A percentile compares a stretch with the other conserved stretches of the same genome.
Evolutionary conservation across 2,888 invertebrate species (phyloP).

Genomic region (Drosophila ochracea): DNA sequence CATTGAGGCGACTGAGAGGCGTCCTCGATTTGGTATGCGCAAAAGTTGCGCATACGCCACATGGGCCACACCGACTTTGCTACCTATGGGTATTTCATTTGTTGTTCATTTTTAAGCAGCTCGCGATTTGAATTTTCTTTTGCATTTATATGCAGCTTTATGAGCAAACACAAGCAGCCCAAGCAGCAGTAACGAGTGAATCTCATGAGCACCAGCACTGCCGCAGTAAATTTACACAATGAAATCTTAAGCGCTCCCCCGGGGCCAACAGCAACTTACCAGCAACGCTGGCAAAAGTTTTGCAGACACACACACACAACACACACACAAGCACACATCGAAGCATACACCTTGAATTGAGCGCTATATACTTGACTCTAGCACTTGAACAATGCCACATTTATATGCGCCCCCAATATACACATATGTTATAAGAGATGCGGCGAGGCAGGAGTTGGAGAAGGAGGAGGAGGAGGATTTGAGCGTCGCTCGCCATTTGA

Average conservation of each 20-base stretch:
- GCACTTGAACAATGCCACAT: slow-evolving; percentile 75
- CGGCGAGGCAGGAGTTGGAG: slow-evolving; percentile 5
- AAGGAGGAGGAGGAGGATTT: not conserved
- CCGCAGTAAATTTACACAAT: slow-evolving; percentile 77
- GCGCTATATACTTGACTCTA: slow-evolving; percentile 51
- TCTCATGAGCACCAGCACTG: slow-evolving; percentile 48
- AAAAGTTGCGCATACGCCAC: slow-evolving; percentile 69
- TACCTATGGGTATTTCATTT: slow-evolving; percentile 76
- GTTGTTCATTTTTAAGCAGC: slow-evolving; percentile 79
- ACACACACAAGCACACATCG: not conserved
- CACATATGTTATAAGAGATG: slow-evolving; percentile 52
- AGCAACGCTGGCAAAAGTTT: slow-evolving; percentile 55
- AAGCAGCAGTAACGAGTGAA: slow-evolving; percentile 30
- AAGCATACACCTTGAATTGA: slow-evolving; percentile 55
- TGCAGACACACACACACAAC: slow-evolving; percentile 26
- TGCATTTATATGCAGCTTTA: slow-evolving; percentile 57
- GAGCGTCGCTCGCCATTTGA: slow-evolving; percentile 63
- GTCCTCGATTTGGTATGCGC: slow-evolving; percentile 20
- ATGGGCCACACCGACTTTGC: slow-evolving; percentile 33
- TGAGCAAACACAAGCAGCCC: slow-evolving; percentile 13
- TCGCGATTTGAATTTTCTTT: slow-evolving; percentile 73
- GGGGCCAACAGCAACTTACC: slow-evolving; percentile 54
- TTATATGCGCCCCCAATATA: slow-evolving; percentile 49
- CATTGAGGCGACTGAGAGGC: slow-evolving; percentile 1
- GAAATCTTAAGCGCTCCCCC: slow-evolving; percentile 80